Evolutionary conservation across 2,797 vertebrate species (phyloP).

Genomic region (Mastacembelus armatus): DNA sequence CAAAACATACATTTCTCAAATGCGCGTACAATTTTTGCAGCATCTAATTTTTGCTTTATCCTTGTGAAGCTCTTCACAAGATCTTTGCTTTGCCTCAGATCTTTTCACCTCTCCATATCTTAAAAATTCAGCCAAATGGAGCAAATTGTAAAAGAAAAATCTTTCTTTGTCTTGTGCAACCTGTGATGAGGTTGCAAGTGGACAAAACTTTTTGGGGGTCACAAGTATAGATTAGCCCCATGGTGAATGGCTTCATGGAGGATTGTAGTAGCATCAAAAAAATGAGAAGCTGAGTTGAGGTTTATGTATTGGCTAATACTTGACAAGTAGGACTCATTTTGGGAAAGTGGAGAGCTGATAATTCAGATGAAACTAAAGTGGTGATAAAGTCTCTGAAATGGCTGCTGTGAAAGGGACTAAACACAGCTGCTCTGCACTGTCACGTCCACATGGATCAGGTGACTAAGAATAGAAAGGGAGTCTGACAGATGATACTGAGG

Average conservation of each 20-base stretch:
- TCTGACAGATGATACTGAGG: slow-evolving; percentile 4
- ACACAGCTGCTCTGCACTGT: slow-evolving; percentile 1
- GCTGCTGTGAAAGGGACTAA: neutral
- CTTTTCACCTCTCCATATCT: neutral
- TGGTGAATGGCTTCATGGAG: neutral
- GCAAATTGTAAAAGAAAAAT: neutral
- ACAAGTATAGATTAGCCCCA: neutral
- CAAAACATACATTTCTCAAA: too few species aligned
- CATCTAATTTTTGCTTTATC: too few species aligned
- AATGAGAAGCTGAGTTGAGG: neutral
- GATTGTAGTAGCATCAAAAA: neutral
- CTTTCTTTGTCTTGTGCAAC: neutral
- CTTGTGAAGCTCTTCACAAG: too few species aligned
- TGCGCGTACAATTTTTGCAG: too few species aligned
- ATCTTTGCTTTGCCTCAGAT: too few species aligned
- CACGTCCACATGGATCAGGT: slow-evolving; percentile 54
- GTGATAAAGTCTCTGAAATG: neutral
- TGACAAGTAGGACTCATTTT: neutral
- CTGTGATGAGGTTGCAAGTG: too few species aligned
- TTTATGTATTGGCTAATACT: neutral
- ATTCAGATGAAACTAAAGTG: slow-evolving; percentile 8
- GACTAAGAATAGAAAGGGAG: slow-evolving; percentile 14
- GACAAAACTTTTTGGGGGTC: neutral
- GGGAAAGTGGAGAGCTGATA: neutral
- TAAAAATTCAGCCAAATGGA: neutral